A percentile compares a stretch with the other conserved stretches of the same genome.
These are phyloP conservation scores for Mimachlamys varia DNA, from an alignment of 2,888 invertebrate species.

Conservation along the genomic window DNA sequence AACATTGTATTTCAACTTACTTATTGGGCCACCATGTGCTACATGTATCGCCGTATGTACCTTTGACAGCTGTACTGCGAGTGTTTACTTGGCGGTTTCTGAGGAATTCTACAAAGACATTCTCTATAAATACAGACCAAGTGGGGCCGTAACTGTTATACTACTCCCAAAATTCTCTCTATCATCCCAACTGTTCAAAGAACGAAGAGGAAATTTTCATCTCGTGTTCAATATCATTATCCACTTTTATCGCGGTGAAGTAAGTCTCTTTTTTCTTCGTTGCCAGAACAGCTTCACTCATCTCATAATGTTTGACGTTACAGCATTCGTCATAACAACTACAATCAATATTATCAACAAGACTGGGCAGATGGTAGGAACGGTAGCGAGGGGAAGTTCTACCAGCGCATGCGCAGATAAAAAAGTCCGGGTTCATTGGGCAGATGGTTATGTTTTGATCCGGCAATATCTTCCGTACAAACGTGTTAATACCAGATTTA, in stretches of 20 bases:
- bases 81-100: neutral
- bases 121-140: neutral
- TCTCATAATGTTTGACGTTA: slow-evolving; percentile 10
- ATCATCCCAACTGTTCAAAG: neutral
- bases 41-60: neutral
- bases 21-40: neutral
- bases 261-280: neutral
- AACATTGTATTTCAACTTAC: neutral
- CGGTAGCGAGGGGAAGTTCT: neutral
- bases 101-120: neutral
- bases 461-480: neutral
- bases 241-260: neutral
- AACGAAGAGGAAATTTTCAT: neutral
- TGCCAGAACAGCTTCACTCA: slow-evolving; percentile 29
- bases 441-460: slow-evolving; percentile 13
- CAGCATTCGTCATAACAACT: slow-evolving; percentile 20
- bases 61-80: neutral
- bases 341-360: slow-evolving; percentile 4
- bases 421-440: neutral
- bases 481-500: neutral
- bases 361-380: neutral
- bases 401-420: neutral
- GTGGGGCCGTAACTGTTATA: slow-evolving; percentile 11
- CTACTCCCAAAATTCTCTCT: neutral
- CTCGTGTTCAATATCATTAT: neutral